phyloP scores from a whole-genome alignment of 2,113 vertebrate species.

The Rutilus rutilus region DNA sequence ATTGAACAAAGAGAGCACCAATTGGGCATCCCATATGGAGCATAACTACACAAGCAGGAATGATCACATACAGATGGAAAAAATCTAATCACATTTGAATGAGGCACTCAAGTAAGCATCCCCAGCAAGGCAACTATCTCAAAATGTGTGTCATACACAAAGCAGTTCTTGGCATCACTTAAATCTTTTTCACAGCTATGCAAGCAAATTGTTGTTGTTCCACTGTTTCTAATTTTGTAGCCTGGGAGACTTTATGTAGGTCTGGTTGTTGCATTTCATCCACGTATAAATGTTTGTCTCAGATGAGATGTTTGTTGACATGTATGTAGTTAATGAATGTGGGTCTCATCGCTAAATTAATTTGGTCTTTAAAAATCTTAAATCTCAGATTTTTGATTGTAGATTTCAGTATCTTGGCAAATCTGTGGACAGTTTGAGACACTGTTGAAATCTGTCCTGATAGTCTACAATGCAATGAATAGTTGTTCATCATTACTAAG shows the following conservation, averaged over 20 bases:
- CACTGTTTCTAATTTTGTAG: background rate
- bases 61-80: conserved; percentile 18
- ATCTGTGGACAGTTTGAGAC: too few species aligned
- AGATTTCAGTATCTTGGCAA: background rate
- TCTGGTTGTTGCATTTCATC: background rate
- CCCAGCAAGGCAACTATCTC: conserved; percentile 12
- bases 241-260: background rate
- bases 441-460: background rate
- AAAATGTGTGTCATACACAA: background rate
- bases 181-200: background rate
- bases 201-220: background rate
- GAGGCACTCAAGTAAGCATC: background rate
- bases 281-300: background rate
- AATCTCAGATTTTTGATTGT: background rate
- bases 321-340: background rate
- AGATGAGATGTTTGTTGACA: background rate
- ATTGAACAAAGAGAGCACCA: conserved; percentile 18
- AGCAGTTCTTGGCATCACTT: background rate
- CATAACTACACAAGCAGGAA: conserved; percentile 23
- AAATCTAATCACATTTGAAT: conserved; percentile 12
- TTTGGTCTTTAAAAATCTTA: background rate
- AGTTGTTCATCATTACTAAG: background rate
- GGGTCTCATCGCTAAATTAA: background rate
- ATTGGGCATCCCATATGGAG: conserved; percentile 28
- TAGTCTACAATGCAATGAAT: background rate